Base-by-base conservation (phyloP, 2,113 vertebrate species). In the Upupa epops region DNA sequence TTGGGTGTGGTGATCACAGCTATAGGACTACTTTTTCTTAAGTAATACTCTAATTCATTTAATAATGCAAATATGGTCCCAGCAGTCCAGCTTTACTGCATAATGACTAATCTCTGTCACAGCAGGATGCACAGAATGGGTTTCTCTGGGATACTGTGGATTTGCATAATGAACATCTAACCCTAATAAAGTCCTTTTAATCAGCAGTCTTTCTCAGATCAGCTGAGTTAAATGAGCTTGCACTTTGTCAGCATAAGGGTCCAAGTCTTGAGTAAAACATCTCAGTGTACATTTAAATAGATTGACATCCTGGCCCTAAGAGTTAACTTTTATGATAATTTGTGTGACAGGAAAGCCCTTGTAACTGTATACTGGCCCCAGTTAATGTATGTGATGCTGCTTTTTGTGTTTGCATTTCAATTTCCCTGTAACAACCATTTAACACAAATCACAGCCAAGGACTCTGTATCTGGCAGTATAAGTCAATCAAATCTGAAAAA, bases 81-180 rank as follows among this genome's bases (percentile, higher is more conserved):
- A 95, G 86, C 88, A 88, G 90, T 78, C 76, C 73, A 90, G 86
- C 70, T 95, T 94, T 94, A 63, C 77, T 82, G 92, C 66, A 58
- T 92, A 88, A 92, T 84, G 88, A 83, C 86, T 95, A 95, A 96
- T 94, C 73, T 95, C 73, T 95, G 65, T 86, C 90, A 92, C 90
- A 92, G 93, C 88, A 72, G 92, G 93, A 75, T 61, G 83, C 75
- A 3, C 1, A 92, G 80, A 88, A 82, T 79, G 76, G 94, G 59
- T 94, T 94, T 88, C 76, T 86, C 58, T 88, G 70, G 42, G 63
- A 95, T 88, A 66, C 80, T 81, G 77, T 90, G 80, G 92, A 20
- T 86, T 90, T 86, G 83, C 90, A 94, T 93, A 94, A 91, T 84
- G 86, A 95, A 70, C 31, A 93, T 83, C 80, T 91, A 93, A 83